Evolutionary conservation across 1,140 invertebrate species (phyloP).

Genomic region (Drosophila bocqueti): DNA sequence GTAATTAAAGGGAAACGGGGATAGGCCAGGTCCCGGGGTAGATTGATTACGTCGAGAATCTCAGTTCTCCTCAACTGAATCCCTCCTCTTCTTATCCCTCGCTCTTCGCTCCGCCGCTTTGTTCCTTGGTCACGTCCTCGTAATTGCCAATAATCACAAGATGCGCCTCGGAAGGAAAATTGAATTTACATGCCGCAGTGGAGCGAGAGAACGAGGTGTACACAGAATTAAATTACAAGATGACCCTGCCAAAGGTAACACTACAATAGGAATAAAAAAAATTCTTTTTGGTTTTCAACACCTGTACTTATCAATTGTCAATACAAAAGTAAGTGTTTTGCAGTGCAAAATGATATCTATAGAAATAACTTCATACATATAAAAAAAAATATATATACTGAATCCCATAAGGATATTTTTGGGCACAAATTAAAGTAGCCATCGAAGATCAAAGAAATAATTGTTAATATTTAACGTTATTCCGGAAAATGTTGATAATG

Average conservation of each 20-base stretch:
- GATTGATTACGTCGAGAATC: conserved; percentile 37
- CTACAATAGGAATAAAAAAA: neutral
- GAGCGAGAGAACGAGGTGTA: conserved; percentile 17
- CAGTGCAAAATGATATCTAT: neutral
- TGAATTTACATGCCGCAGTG: conserved; percentile 60
- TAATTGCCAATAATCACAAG: conserved; percentile 75
- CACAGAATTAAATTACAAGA: conserved; percentile 36
- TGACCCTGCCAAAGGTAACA: conserved; percentile 63
- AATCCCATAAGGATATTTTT: neutral
- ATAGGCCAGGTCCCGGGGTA: conserved; percentile 18
- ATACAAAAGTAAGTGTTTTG: too few relatives aligned
- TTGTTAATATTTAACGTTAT: too few relatives aligned
- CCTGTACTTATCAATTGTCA: neutral
- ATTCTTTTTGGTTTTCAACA: neutral
- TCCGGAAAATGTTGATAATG: too few relatives aligned
- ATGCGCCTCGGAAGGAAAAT: conserved; percentile 50
- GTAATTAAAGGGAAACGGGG: conserved; percentile 54
- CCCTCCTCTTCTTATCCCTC: neutral
- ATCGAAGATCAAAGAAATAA: neutral
- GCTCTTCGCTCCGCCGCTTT: conserved; percentile 14
- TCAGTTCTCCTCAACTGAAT: neutral
- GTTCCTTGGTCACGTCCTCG: conserved; percentile 68
- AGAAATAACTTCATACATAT: neutral
- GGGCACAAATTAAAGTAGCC: neutral
- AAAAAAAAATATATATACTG: neutral